Base-by-base conservation (phyloP, 1,140 invertebrate species). In the Drosophila prosaltans region DNA sequence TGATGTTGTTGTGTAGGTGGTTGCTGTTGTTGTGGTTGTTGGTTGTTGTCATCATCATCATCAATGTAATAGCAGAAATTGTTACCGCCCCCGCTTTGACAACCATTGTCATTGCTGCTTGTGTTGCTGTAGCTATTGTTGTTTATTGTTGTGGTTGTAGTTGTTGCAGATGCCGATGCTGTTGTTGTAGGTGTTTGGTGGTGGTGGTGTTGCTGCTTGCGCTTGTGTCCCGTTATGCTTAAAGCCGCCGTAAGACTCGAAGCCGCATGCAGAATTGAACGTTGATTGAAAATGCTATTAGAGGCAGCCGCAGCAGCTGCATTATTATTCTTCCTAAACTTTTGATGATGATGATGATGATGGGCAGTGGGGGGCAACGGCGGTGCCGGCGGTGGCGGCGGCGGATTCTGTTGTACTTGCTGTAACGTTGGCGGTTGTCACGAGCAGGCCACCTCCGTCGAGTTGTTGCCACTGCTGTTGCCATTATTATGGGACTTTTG, bases 251-350 rank as follows among this genome's bases (percentile, higher is more conserved):
- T 64, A 60, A 88, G 58, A 89, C 78, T 84, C 26, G 80, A 88
- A 71, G 88, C 69, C 16, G 74, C 83, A 74, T 79, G 72, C 79
- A 89, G 65, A 41, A 83, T 77, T 60, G 80, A 88, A 72, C 90
- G 90, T 62, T 91, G 90, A 60, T 91, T 90, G 48, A 91, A 91
- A 81, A 91, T 91, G 78, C 90, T 91, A 79, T 91, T 91, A 41
- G 90, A 91, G 40, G 88, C 89, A 63, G 91, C 91, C 60, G 88
- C 90, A 28, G 91, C 90, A 57, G 91, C 91, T 28, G 91, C 91
- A 78, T 91, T 91, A 62, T 91, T 91, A 75, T 91, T 91, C 74
- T 91, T 91, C 36, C 90, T 79, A 76, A 91, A 91, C 78, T 91
- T 91, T 58, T 91, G 86, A 71, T 80, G 71, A 65, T 80, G 80